Percentiles rank a stretch among this genome's conserved stretches.
Evolutionary conservation across 37 sponge, comb jelly and placozoan genomes (phyloP).

Genomic region (Amphimedon queenslandica): DNA sequence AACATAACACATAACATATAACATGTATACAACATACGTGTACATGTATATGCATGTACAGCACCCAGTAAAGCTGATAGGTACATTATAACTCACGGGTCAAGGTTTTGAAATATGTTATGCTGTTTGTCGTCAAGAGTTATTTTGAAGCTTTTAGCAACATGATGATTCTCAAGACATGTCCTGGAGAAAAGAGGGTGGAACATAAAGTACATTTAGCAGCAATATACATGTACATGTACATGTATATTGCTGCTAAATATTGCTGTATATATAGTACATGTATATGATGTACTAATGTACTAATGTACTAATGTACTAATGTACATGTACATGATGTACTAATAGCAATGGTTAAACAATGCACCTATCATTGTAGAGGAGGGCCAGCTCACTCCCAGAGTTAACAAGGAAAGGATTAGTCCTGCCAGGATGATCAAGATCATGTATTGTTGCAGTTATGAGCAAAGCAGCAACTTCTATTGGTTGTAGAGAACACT

Average conservation of each 20-base stretch:
- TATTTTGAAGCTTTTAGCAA: conserved; percentile 69
- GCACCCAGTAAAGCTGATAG: not conserved
- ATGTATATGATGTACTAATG: no score
- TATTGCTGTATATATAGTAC: not conserved
- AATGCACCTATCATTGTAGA: conserved; percentile 84
- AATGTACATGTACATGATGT: no score
- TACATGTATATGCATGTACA: not conserved
- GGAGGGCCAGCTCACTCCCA: conserved; percentile 46
- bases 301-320: no score
- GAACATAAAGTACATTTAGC: no score
- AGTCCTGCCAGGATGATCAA: conserved; percentile 85
- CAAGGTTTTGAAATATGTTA: conserved; percentile 81
- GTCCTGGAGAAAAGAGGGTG: conserved; percentile 33
- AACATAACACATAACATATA: not conserved
- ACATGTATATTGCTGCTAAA: no score
- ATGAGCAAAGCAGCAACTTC: conserved; percentile 73
- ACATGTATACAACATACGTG: not conserved
- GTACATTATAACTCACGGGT: conserved; percentile 36
- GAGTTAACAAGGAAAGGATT: conserved; percentile 77
- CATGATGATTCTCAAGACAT: conserved; percentile 86
- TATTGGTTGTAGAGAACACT: conserved; percentile 23
- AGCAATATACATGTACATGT: no score
- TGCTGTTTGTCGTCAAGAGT: conserved; percentile 36
- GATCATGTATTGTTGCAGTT: conserved; percentile 74
- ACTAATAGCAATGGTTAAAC: not conserved